Base-by-base conservation (phyloP, 2,888 invertebrate species). In the Anagyrus pseudococci region DNA sequence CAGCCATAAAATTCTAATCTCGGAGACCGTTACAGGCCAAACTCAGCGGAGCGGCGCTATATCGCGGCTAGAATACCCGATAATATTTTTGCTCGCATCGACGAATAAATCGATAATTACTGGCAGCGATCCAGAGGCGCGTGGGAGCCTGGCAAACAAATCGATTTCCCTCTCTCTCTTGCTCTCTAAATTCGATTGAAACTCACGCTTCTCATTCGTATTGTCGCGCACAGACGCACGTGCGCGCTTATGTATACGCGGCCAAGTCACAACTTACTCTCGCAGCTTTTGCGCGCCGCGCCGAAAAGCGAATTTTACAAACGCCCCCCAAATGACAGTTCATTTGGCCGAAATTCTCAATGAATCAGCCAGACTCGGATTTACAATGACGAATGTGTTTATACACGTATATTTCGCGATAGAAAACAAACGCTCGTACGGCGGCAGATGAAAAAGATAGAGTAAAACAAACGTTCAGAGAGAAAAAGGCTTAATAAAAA, bases 91-190 rank as follows among this genome's bases (percentile, higher is more conserved):
- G 40, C 52, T 53, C 47, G 52, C 46, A 58, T 44, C 50, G 52
- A 22, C 41, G 48, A 54, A 60, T 60, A 60, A 60, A 54, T 60
- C 60, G 60, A 60, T 60, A 49, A 54, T 60, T 60, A 60, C 60
- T 60, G 60, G 54, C 60, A 54, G 10, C 60, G 60, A 60, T 54
- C 60, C 60, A 54, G 29, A 46, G 15, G 20, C 13, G 22, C 22
- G 40, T 8, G 29, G 20, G 3, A 29, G 29, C 29, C 25, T 10
- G 37, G 52, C 26, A 60, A 60, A 60, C 54, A 60, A 54, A 60
- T 60, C 60, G 60, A 54, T 54, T 49, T 29, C 20, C 15, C 26
- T n/a, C 49, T 41, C 54, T 3, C 25, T 47, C 59, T 10, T 20
- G 8, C 49, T 41, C 54, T 3, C 25, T 47, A 52, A 40, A 53